Evolutionary conservation across 2,888 invertebrate genomes (phyloP).

Genomic region (Drosophila pseudotalamancana): DNA sequence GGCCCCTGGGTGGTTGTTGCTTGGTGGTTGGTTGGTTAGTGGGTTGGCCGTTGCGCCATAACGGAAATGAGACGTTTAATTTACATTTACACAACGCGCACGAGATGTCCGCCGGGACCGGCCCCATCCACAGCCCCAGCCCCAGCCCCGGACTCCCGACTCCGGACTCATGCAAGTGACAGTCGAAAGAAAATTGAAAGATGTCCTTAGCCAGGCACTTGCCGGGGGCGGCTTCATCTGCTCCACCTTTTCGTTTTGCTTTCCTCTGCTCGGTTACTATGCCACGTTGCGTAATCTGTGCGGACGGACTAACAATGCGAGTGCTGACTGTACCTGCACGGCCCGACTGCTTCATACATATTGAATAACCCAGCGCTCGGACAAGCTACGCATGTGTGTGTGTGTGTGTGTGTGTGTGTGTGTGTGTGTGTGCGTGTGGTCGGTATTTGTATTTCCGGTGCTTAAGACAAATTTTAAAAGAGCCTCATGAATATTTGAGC

Average conservation of each 20-base stretch:
- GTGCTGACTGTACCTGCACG: conserved; percentile 63
- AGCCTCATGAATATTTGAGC: conserved; percentile 70
- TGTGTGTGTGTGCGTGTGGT: neutral
- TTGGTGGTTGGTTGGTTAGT: conserved; percentile 24
- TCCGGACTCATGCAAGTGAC: conserved; percentile 65
- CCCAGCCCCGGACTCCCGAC: neutral
- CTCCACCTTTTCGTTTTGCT: neutral
- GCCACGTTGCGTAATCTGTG: conserved; percentile 24
- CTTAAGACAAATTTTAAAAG: conserved; percentile 78
- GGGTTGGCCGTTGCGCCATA: conserved; percentile 55
- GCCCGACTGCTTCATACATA: conserved; percentile 58
- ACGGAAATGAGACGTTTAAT: conserved; percentile 81
- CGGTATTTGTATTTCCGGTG: conserved; percentile 76
- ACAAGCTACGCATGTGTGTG: neutral
- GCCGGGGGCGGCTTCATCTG: neutral
- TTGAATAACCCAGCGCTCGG: conserved; percentile 43
- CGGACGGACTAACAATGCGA: conserved; percentile 36
- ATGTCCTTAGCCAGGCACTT: conserved; percentile 23
- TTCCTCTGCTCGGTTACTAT: conserved; percentile 9
- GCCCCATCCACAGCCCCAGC: neutral
- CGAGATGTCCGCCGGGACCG: conserved; percentile 49
- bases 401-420: neutral
- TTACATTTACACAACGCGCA: conserved; percentile 74
- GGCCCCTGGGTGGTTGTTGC: conserved; percentile 38
- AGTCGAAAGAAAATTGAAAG: conserved; percentile 53